These are phyloP conservation scores for Drosophila nasuta DNA, from an alignment of 1,140 invertebrate species.

Conservation along the genomic window DNA sequence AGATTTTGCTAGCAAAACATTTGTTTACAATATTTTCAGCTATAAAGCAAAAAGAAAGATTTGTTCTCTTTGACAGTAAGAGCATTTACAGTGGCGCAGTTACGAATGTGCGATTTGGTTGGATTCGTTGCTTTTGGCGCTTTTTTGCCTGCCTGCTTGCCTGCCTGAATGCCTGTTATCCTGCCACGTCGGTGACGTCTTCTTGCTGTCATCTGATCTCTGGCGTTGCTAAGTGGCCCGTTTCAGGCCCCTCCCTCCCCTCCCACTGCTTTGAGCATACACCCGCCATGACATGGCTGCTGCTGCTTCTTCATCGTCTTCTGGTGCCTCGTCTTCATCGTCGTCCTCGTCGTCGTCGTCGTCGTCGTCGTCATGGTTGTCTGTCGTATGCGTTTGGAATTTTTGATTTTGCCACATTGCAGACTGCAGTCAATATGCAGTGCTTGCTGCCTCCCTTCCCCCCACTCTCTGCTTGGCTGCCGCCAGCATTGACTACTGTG, in stretches of 20 bases:
- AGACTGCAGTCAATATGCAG: constrained; percentile 71
- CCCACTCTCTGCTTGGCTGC: neutral
- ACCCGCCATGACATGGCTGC: constrained; percentile 69
- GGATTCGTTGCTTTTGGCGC: constrained; percentile 20
- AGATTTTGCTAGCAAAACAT: too few species aligned
- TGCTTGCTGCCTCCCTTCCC: constrained; percentile 1
- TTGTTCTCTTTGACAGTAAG: neutral
- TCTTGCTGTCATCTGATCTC: constrained; percentile 78
- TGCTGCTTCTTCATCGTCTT: constrained; percentile 13
- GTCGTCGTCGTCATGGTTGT: constrained; percentile 72
- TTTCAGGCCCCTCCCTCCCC: neutral
- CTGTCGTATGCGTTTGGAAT: constrained; percentile 80
- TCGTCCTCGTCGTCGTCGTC: constrained; percentile 19
- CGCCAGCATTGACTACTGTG: constrained; percentile 49
- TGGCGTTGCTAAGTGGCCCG: constrained; percentile 76
- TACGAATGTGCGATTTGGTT: neutral
- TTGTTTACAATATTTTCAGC: too few species aligned
- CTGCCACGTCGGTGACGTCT: constrained; percentile 57
- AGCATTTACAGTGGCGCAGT: constrained; percentile 9
- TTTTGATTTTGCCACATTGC: constrained; percentile 82
- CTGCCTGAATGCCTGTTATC: constrained; percentile 51
- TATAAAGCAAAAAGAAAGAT: too few species aligned
- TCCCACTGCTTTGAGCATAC: constrained; percentile 33
- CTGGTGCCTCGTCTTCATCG: constrained; percentile 15
- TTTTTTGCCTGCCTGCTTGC: constrained; percentile 47